phyloP scores from a whole-genome alignment of 1,140 invertebrate genomes.

The Calephelis nemesis region DNA sequence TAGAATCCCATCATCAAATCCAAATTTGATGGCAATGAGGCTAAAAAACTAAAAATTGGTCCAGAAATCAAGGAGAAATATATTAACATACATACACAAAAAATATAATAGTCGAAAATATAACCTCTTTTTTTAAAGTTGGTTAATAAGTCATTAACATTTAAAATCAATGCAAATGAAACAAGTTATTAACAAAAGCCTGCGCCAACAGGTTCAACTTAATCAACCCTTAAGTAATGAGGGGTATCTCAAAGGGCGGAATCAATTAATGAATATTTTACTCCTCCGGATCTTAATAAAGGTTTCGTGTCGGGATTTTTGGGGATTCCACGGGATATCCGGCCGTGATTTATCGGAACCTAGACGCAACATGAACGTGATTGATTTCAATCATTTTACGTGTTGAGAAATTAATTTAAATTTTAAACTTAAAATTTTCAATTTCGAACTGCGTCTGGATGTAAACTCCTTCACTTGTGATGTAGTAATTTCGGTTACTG shows the following conservation, averaged over 20 bases:
- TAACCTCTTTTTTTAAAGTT: too few relatives aligned
- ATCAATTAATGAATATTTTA: constrained; percentile 76
- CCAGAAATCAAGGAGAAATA: too few relatives aligned
- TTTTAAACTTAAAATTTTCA: too few relatives aligned
- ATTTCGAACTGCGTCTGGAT: too few relatives aligned
- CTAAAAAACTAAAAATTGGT: too few relatives aligned
- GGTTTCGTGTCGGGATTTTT: constrained; percentile 66
- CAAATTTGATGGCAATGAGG: too few relatives aligned
- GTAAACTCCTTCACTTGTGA: too few relatives aligned
- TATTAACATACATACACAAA: too few relatives aligned
- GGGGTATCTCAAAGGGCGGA: constrained; percentile 55
- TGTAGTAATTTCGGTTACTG: too few relatives aligned
- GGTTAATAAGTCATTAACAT: neutral
- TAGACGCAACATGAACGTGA: constrained; percentile 33
- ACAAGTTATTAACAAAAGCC: constrained; percentile 19
- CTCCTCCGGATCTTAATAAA: constrained; percentile 64
- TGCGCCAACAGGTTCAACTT: constrained; percentile 46
- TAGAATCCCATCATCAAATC: too few relatives aligned
- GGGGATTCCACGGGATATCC: constrained; percentile 50
- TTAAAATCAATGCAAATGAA: constrained; percentile 14
- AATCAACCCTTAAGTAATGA: constrained; percentile 62
- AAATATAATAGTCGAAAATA: too few relatives aligned
- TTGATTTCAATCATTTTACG: constrained; percentile 44
- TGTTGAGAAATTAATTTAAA: neutral
- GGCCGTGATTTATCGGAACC: constrained; percentile 47